Base-by-base conservation (phyloP, 2,113 vertebrate genomes). In the Hymenochirus boettgeri region DNA sequence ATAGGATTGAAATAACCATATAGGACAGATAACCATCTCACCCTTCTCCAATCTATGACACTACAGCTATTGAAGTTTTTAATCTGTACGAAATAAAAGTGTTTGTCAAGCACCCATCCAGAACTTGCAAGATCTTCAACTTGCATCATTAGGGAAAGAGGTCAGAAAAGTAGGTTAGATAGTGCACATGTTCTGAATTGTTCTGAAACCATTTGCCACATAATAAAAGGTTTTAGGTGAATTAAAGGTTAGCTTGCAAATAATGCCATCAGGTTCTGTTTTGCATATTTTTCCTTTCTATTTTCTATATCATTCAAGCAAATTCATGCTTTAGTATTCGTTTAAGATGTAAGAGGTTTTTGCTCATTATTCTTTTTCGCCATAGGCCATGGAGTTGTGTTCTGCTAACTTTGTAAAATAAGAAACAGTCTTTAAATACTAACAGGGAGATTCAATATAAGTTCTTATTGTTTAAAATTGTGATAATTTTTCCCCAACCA, bases 1-100 rank as follows among this genome's bases (percentile, higher is more conserved):
- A 70, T 56, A 70, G 21, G 39, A 70, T 55, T 61, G 50, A 55
- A 70, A 61, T 54, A 69, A 61, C 37, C 66, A 55, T 61, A 42
- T 53, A 55, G 58, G 31, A 23, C 66, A 31, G 50, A 12, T 61
- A 42, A 18, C 37, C 37, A 25, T 48, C 46, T 61, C 50, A 55
- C 57, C 59, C 19, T 35, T 21, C 22, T 54, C 42, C 52, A 9
- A 13, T 50, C 21, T 39, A 19, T 70, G 54, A 62, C 61, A 63
- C 46, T 22, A 21, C 2, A 53, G 50, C 47, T 47, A 63, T 52
- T 70, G 54, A 70, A 51, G 64, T 59, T 59, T 59, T 47, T 56
- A 33, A 27, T 31, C 31, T 39, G 27, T 35, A 47, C 24, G 58
- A 67, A n/a, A 39, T 23, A 25, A 27, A 50, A 67, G 47, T 42